Percentiles rank a stretch among this genome's conserved stretches.
Evolutionary conservation across 2,888 invertebrate genomes (phyloP).

Genomic region (Drosophila imparisetae): DNA sequence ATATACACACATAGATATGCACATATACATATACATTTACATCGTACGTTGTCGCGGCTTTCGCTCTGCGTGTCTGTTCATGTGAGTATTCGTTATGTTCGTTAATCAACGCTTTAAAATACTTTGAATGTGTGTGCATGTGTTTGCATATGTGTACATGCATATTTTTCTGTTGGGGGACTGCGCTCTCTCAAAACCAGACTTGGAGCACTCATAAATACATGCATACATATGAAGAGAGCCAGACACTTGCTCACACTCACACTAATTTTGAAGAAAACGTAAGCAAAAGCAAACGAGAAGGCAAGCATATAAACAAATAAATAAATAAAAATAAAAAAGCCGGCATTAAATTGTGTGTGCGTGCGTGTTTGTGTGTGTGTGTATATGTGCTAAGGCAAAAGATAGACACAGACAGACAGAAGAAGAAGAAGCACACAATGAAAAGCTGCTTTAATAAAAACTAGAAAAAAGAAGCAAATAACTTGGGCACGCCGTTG

Average conservation of each 20-base stretch:
- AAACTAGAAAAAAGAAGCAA: constrained; percentile 26
- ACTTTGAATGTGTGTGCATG: constrained; percentile 64
- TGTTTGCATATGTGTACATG: constrained; percentile 15
- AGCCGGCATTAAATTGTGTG: constrained; percentile 73
- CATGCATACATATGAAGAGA: constrained; percentile 22
- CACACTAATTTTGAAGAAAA: constrained; percentile 33
- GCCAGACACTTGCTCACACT: constrained; percentile 11
- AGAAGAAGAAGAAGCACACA: constrained; percentile 54
- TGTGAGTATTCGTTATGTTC: constrained; percentile 50
- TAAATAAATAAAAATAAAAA: constrained; percentile 70
- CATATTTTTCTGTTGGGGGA: constrained; percentile 22
- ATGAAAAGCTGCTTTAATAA: constrained; percentile 42
- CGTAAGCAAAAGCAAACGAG: constrained; percentile 38
- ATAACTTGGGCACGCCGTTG: neutral
- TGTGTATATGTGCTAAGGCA: constrained; percentile 10
- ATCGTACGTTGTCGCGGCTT: constrained; percentile 58
- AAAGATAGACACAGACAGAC: constrained; percentile 44
- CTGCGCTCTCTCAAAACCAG: constrained; percentile 52
- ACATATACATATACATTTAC: neutral
- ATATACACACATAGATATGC: neutral
- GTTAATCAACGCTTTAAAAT: constrained; percentile 79
- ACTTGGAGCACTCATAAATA: constrained; percentile 53
- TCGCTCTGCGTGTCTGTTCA: constrained; percentile 38
- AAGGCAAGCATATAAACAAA: constrained; percentile 54
- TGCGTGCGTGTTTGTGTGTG: constrained; percentile 12